These are phyloP conservation scores for Chloroclystis v-ata DNA, from an alignment of 2,888 invertebrate genomes.

Conservation along the genomic window DNA sequence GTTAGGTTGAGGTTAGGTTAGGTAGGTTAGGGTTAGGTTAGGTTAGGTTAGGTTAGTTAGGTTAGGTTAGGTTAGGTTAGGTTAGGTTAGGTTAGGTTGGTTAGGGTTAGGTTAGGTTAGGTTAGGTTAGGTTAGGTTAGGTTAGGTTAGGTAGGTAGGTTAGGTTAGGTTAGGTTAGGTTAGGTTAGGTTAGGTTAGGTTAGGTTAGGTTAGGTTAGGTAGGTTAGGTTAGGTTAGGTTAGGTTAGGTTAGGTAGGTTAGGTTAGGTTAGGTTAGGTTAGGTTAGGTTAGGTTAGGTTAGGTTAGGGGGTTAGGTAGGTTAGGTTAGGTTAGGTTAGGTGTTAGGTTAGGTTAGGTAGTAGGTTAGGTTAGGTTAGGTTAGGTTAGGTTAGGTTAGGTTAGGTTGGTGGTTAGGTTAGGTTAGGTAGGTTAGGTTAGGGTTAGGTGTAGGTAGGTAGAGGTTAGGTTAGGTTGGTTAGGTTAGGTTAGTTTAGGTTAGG, in stretches of 20 bases:
- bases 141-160: slow-evolving; percentile 4
- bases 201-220: slow-evolving; percentile 26
- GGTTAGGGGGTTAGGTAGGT: slow-evolving; percentile 19
- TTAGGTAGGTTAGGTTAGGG: slow-evolving; percentile 29
- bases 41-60: slow-evolving; percentile 17
- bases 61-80: slow-evolving; percentile 23
- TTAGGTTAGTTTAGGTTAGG: slow-evolving; percentile 28
- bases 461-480: slow-evolving; percentile 30
- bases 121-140: slow-evolving; percentile 20
- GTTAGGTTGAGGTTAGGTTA: slow-evolving; percentile 17
- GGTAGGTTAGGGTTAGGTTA: slow-evolving; percentile 10
- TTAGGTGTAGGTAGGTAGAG: slow-evolving; percentile 28
- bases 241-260: slow-evolving; percentile 24
- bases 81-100: slow-evolving; percentile 23
- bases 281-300: slow-evolving; percentile 21
- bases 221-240: slow-evolving; percentile 25
- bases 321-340: slow-evolving; percentile 27
- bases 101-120: slow-evolving; percentile 24
- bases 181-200: slow-evolving; percentile 27
- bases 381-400: slow-evolving; percentile 23
- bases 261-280: slow-evolving; percentile 23
- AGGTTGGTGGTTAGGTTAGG: slow-evolving; percentile 29
- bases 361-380: slow-evolving; percentile 25
- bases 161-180: slow-evolving; percentile 16
- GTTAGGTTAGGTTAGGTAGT: slow-evolving; percentile 24